These are phyloP conservation scores for Danio choprae DNA, from an alignment of 2,797 vertebrate genomes.

Conservation along the genomic window DNA sequence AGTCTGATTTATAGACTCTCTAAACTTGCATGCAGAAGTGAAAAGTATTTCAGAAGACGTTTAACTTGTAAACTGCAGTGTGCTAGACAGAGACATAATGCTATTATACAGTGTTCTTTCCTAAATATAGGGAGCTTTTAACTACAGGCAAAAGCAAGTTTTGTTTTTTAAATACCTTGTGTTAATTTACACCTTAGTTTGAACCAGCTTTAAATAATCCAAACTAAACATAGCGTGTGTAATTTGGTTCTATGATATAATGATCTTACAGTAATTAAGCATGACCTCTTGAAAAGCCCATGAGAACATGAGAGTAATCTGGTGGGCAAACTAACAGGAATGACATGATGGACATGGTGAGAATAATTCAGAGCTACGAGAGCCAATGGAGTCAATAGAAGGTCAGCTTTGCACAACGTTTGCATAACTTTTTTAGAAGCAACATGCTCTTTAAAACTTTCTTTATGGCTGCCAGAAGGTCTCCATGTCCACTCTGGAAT, in stretches of 20 bases:
- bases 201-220: not conserved
- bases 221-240: not conserved
- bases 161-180: not conserved
- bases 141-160: not conserved
- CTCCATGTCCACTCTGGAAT: slow-evolving; percentile 34
- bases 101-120: slow-evolving; percentile 15
- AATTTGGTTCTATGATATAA: slow-evolving; percentile 58
- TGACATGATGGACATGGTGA: slow-evolving; percentile 37
- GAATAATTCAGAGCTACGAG: slow-evolving; percentile 26
- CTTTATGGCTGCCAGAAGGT: slow-evolving; percentile 23
- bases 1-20: slow-evolving; percentile 1
- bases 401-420: slow-evolving; percentile 16
- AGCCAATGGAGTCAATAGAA: not conserved
- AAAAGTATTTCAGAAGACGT: slow-evolving; percentile 4
- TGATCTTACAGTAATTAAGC: slow-evolving; percentile 56
- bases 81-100: slow-evolving; percentile 17
- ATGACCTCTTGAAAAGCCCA: slow-evolving; percentile 45
- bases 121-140: slow-evolving; percentile 5
- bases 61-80: slow-evolving; percentile 29
- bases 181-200: not conserved
- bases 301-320: not conserved
- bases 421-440: no score
- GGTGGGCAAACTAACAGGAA: slow-evolving; percentile 24
- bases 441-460: slow-evolving; percentile 24
- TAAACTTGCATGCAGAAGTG: not conserved